Evolutionary conservation across 2,113 vertebrate species (phyloP), one percentile per base, ranked within the genome.

Genomic region (Bombycilla garrulus): DNA sequence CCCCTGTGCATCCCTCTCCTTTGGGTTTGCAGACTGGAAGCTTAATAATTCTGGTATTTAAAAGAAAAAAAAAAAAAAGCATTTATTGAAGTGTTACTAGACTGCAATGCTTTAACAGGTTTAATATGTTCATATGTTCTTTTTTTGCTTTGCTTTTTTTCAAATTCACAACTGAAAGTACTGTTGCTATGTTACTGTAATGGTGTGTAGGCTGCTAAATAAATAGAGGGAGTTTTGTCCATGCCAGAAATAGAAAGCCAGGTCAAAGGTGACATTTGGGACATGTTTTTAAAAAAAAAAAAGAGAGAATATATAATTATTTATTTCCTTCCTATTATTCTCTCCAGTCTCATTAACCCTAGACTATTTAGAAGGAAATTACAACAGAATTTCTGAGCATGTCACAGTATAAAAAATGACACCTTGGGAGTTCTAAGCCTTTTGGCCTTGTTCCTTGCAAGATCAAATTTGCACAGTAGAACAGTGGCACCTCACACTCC

Each of bases 181-280:
- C 92, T 94, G 96, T 97, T 97, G 96, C 96, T 96, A 96, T 91
- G 95, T 96, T 94, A 96, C 96, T 96, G 86, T 81, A 81, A 86
- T 96, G 93, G 92, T 95, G 93, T 97, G 96, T 96, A 96, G 95
- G 96, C 95, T 95, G 95, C 90, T 97, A 96, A 97, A 95, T 96
- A 97, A 97, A 97, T 96, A 97, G 57, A 96, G 65, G 53, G 88
- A 96, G 93, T 95, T 96, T 81, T 88, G 93, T 86, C 82, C 95
- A 93, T 72, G 92, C 93, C 92, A 97, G 88, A 96, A 97, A 97
- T 97, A 97, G 95, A 97, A 96, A 94, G 93, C 50, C 83, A 88
- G 95, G 95, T 96, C 96, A 97, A 90, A 95, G 95, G 95, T 97
- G 92, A 96, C 77, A 72, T 95, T 97, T 95, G 93, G 95, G 96